Percentiles rank a stretch among this genome's conserved stretches.
Evolutionary conservation across 1,140 invertebrate species (phyloP).

Genomic region (Diorhabda elongata): DNA sequence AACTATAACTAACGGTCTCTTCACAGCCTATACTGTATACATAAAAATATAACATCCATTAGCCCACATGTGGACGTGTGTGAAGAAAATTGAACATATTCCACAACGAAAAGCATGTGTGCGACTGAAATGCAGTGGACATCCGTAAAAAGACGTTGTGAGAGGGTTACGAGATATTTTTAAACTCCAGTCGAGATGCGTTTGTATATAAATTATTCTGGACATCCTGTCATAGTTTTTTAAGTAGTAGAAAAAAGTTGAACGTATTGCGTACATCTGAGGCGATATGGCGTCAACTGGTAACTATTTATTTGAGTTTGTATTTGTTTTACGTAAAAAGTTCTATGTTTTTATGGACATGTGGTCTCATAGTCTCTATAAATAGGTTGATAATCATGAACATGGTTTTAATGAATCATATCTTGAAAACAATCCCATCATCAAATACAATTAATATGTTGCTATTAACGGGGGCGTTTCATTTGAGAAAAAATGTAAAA

Average conservation of each 20-base stretch:
- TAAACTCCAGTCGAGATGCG: background rate
- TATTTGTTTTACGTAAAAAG: too few relatives aligned
- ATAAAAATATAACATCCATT: constrained; percentile 1
- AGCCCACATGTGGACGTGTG: background rate
- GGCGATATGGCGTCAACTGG: background rate
- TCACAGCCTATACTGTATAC: background rate
- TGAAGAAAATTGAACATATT: constrained; percentile 1
- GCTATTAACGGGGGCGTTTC: too few relatives aligned
- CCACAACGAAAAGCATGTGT: background rate
- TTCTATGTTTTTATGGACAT: too few relatives aligned
- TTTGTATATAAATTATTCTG: background rate
- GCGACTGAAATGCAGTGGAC: background rate
- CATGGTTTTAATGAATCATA: too few relatives aligned
- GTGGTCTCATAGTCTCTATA: too few relatives aligned
- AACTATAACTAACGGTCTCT: background rate
- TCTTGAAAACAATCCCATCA: too few relatives aligned
- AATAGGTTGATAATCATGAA: too few relatives aligned
- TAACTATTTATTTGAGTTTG: background rate
- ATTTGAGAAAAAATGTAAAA: too few relatives aligned
- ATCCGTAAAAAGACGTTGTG: background rate
- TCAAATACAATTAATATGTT: too few relatives aligned
- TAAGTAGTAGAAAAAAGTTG: background rate
- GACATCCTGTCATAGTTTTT: background rate
- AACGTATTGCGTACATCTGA: background rate
- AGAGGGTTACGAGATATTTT: background rate